phyloP scores from a whole-genome alignment of 2,113 vertebrate species.

The Shinisaurus crocodilurus region DNA sequence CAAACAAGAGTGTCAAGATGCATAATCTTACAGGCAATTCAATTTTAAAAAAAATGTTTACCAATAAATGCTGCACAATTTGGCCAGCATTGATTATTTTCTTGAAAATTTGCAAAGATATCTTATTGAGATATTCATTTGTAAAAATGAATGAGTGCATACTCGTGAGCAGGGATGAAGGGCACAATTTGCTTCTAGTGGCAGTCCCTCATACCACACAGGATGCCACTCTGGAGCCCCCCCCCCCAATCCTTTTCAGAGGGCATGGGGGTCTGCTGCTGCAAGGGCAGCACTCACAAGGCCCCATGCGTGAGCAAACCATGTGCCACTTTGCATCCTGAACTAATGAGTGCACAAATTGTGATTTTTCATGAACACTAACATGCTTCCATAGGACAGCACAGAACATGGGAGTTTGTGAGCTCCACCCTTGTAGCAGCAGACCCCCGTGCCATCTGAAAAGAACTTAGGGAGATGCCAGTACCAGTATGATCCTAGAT shows the following conservation, averaged over 20 bases:
- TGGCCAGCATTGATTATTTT: background rate
- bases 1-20: background rate
- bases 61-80: background rate
- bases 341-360: background rate
- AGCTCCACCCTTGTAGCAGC: background rate
- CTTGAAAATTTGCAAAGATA: background rate
- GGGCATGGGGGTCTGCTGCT: too few relatives aligned
- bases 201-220: too few relatives aligned
- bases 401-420: background rate
- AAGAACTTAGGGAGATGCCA: background rate
- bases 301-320: too few relatives aligned
- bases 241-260: too few relatives aligned
- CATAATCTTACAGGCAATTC: background rate
- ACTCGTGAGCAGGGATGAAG: too few relatives aligned
- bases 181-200: too few relatives aligned
- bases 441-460: background rate
- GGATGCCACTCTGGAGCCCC: too few relatives aligned
- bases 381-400: background rate
- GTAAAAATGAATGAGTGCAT: too few relatives aligned
- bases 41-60: background rate
- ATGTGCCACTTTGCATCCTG: background rate
- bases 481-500: background rate
- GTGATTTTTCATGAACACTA: background rate
- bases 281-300: too few relatives aligned
- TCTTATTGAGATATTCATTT: too few relatives aligned